Percentiles rank a stretch among this genome's conserved stretches.
phyloP scores from a whole-genome alignment of 2,797 vertebrate genomes.

The Podargus strigoides region DNA sequence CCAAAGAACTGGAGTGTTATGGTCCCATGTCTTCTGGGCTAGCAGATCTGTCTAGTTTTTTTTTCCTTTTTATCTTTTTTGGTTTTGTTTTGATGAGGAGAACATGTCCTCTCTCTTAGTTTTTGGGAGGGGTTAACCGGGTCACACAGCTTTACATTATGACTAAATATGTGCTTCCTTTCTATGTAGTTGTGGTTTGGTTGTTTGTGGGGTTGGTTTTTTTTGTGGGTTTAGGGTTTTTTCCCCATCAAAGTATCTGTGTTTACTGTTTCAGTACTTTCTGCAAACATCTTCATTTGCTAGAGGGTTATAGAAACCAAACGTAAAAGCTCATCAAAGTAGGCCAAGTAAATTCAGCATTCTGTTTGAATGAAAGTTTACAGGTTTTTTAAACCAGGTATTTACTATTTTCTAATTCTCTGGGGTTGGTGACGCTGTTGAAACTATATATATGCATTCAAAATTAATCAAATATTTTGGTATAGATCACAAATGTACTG shows the following conservation, averaged over 20 bases:
- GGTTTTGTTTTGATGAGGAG: background rate
- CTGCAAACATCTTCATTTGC: background rate
- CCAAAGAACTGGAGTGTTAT: background rate
- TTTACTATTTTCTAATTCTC: background rate
- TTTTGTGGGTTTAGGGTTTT: too few species aligned
- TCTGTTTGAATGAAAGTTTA: background rate
- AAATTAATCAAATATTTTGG: background rate
- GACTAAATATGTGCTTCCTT: background rate
- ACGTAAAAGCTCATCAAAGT: background rate
- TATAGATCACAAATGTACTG: background rate
- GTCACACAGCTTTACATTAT: background rate
- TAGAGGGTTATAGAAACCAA: background rate
- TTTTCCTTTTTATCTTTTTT: background rate
- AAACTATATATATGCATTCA: background rate
- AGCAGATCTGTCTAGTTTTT: background rate
- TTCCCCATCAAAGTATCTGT: background rate
- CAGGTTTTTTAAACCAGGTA: background rate
- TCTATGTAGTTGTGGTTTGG: background rate
- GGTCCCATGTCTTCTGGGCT: fast-evolving
- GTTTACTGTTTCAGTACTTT: background rate
- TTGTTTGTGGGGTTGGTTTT: too few species aligned
- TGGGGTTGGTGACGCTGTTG: background rate
- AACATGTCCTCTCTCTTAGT: background rate
- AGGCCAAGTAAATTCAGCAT: background rate
- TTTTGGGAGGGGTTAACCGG: background rate